Base-by-base conservation (phyloP, 1,140 invertebrate genomes). In the Acyrthosiphon pisum region DNA sequence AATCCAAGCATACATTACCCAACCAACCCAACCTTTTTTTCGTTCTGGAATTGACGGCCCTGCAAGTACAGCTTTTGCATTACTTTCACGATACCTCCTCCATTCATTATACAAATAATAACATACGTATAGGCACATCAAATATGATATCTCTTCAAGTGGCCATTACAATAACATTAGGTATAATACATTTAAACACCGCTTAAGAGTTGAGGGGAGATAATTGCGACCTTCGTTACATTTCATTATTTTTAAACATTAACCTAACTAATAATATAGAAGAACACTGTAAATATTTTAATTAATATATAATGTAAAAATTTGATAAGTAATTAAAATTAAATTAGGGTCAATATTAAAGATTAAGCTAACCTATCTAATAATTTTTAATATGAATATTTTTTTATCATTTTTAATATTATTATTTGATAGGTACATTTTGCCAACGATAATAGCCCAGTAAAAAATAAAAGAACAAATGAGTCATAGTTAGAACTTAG, bases 161-260 rank as follows among this genome's bases (percentile, higher is more conserved):
- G 60, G 20, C 22, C 50, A 4, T 22, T 22, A 6, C 50, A 53
- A 23, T 53, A n/a, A n/a, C 30, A n/a, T 6, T 6, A 6, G n/a
- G 6, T 76, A 11, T 76, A n/a, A 0, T 60, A 60, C 11, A 30
- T 76, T 14, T n/a, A n/a, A 76, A 76, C n/a, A 18, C 6, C 14
- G n/a, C n/a, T 76, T 18, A 14, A n/a, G 14, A 2, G 0, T 76
- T 18, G 30, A n/a, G 14, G 0, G 0, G 30, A 18, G 11, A 35
- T 1, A 0, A 1, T 30, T 6, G 0, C 11, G 11, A 22, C 50
- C 9, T 18, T 26, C 8, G n/a, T n/a, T 76, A 18, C 0, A n/a
- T 76, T n/a, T n/a, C 6, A 35, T 76, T 18, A 18, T 76, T 76
- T 60, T 3, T 11, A 76, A 76, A 76, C 14, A 76, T 76, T n/a